Percentiles rank a stretch among this genome's conserved stretches.
Evolutionary conservation across 2,113 vertebrate genomes (phyloP).

Genomic region (Rhea americana): DNA sequence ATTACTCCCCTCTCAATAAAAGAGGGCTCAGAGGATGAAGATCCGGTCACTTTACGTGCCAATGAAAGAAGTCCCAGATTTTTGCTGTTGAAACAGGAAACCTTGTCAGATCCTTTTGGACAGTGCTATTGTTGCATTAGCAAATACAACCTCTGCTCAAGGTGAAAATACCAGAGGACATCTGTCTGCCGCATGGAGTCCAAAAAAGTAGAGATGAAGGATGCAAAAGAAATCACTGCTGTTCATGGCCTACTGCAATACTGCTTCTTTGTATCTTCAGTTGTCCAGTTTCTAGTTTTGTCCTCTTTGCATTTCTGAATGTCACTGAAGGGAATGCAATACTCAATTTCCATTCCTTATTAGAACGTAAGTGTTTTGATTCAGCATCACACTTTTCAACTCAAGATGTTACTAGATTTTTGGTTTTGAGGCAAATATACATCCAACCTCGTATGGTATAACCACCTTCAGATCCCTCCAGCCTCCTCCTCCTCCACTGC

Average conservation of each 20-base stretch:
- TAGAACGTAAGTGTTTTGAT: neutral
- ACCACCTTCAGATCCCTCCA: neutral
- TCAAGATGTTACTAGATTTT: rapidly evolving
- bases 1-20: neutral
- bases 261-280: neutral
- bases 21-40: slow-evolving; percentile 37
- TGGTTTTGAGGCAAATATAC: neutral
- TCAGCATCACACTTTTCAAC: neutral
- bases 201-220: neutral
- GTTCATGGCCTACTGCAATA: neutral
- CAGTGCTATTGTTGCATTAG: slow-evolving; percentile 4
- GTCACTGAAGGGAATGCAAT: neutral
- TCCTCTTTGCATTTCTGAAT: neutral
- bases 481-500: neutral
- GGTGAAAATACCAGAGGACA: slow-evolving; percentile 28
- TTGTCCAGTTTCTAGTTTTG: neutral
- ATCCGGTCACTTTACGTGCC: slow-evolving; percentile 17
- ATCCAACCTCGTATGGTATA: too few species aligned
- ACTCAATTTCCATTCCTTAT: neutral
- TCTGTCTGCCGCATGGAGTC: neutral
- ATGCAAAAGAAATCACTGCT: neutral
- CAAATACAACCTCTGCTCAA: neutral
- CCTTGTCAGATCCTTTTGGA: slow-evolving; percentile 31
- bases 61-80: neutral
- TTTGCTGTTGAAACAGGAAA: slow-evolving; percentile 43